A percentile compares a stretch with the other conserved stretches of the same genome.
Conservation (phyloP, 1,140 invertebrate species). For the Drosophila tristis region DNA sequence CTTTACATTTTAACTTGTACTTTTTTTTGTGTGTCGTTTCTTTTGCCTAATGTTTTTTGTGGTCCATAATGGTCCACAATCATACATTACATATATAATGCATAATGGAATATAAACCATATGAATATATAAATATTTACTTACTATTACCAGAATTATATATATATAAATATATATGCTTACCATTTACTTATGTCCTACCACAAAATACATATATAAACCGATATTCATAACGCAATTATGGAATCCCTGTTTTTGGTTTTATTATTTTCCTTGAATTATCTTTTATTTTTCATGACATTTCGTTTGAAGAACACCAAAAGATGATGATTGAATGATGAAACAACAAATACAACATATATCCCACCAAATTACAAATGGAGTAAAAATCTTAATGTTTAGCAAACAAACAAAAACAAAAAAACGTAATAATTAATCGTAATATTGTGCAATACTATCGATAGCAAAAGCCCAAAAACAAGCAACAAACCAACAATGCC, state of each 20-base stretch:
- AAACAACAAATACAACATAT: constrained; percentile 78
- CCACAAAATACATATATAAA: constrained; percentile 65
- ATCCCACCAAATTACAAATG: constrained; percentile 75
- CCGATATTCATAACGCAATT: constrained; percentile 39
- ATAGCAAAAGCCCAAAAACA: not conserved
- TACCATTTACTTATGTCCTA: constrained; percentile 72
- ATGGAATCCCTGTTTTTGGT: constrained; percentile 29
- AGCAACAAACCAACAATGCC: constrained; percentile 1
- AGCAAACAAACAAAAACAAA: constrained; percentile 24
- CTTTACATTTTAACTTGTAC: constrained; percentile 18
- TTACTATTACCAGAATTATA: constrained; percentile 67
- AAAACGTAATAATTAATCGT: constrained; percentile 27
- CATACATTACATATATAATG: constrained; percentile 7
- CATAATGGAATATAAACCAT: constrained; percentile 56
- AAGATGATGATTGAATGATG: constrained; percentile 38
- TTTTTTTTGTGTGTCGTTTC: constrained; percentile 36
- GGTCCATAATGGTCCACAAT: not conserved
- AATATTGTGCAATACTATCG: constrained; percentile 29
- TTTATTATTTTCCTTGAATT: constrained; percentile 10
- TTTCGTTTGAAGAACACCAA: constrained; percentile 15
- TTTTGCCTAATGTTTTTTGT: constrained; percentile 16
- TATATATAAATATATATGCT: constrained; percentile 41
- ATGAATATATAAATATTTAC: constrained; percentile 48
- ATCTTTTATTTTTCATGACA: constrained; percentile 16
- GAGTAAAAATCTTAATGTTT: constrained; percentile 62